Evolutionary conservation across 1,140 invertebrate species (phyloP), one percentile per base, ranked within the genome.

Genomic region (Drosophila ogumai): DNA sequence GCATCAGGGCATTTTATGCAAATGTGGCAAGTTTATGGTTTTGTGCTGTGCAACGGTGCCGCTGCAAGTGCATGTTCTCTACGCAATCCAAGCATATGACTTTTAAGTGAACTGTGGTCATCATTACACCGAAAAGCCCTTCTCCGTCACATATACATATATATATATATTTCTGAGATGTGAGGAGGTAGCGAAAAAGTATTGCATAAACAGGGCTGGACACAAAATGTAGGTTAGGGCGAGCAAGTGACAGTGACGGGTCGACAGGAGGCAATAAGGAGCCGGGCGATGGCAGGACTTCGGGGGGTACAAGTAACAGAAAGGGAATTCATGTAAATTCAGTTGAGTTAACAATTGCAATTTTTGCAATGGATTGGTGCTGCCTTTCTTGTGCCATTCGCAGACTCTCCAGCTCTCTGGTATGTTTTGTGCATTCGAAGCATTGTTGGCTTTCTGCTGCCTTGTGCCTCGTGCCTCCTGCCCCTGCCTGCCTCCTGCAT

Each of bases 261-360:
- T 65, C 47, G 63, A 77, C 73, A 82, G 65, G 32, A 54, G 46
- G 54, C 76, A 49, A 60, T 49, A 58, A 61, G 59, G 36, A 59
- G 38, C 59, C 19, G n/a, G 34, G 25, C 59, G 38, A n/a, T 40
- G 43, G 17, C 65, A n/a, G 12, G 28, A 22, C 19, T 22, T 31
- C 13, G 8, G 13, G 17, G 12, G 17, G 15, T 19, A 22, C n/a
- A 17, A 40, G 19, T 25, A 31, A 49, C 46, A 43, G 64, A 75
- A 71, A 55, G 69, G 57, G 49, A 63, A 74, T 65, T 66, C 75
- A 68, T 71, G 73, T 56, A 77, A 63, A 84, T 76, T 72, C 79
- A 67, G 84, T 88, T 64, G 76, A 87, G 84, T 87, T 87, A 84
- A 84, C 84, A 88, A 84, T 87, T 87, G 80, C 80, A 88, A 80